Evolutionary conservation across 2,113 vertebrate species (phyloP).

Genomic region (Phalacrocorax brasilianus): DNA sequence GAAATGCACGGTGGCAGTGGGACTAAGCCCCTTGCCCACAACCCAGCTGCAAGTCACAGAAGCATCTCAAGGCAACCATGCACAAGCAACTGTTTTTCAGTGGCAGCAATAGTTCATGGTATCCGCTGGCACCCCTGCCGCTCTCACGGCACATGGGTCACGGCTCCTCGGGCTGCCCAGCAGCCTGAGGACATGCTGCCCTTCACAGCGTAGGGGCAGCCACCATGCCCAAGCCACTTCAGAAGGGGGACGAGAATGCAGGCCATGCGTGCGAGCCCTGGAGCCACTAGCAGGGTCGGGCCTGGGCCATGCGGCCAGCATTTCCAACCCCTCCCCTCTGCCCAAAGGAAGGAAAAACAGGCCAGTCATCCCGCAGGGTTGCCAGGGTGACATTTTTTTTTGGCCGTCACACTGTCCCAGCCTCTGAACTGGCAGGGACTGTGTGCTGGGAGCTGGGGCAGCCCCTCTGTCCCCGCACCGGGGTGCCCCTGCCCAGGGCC

Average conservation of each 20-base stretch:
- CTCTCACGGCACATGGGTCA: not conserved
- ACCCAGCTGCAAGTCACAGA: not conserved
- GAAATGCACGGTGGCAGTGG: accelerated
- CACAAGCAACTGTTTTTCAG: not conserved
- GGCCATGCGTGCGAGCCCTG: not conserved
- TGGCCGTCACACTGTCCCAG: not conserved
- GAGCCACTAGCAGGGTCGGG: not conserved
- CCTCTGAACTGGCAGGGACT: not conserved
- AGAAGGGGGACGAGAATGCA: accelerated
- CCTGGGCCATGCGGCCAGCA: accelerated
- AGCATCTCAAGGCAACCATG: not conserved
- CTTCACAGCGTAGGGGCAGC: not conserved
- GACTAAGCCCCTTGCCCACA: not conserved
- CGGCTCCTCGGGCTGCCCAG: accelerated
- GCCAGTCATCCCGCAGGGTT: not conserved
- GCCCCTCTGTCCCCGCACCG: not conserved
- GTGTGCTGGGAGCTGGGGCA: not conserved
- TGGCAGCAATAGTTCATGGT: accelerated
- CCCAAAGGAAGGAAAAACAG: not conserved
- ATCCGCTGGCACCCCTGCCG: not conserved
- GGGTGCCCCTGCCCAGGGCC: not conserved
- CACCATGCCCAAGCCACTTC: accelerated
- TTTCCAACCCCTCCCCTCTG: not conserved
- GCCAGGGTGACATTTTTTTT: conserved; percentile 16
- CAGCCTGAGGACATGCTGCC: not conserved